Evolutionary conservation across 1,140 invertebrate genomes (phyloP).

Genomic region (Wasmannia auropunctata): DNA sequence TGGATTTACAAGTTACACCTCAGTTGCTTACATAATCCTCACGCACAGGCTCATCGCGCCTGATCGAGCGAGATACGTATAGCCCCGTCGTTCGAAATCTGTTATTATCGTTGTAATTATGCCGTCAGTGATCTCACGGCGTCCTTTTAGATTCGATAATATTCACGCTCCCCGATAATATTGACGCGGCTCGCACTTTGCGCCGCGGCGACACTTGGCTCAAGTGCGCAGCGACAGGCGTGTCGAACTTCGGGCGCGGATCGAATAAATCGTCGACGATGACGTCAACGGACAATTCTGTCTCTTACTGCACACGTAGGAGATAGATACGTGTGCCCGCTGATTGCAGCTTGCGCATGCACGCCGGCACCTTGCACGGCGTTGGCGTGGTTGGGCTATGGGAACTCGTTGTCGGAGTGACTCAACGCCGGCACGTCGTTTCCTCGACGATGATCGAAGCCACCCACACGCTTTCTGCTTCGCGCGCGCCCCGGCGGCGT

Average conservation of each 20-base stretch:
- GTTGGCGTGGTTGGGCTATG: constrained; percentile 24
- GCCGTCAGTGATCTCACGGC: neutral
- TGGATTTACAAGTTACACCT: neutral
- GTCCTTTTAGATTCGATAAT: neutral
- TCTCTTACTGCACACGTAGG: constrained; percentile 55
- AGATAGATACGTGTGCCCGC: constrained; percentile 54
- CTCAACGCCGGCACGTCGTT: constrained; percentile 59
- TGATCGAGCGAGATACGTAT: neutral
- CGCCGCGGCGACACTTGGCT: neutral
- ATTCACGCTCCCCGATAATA: neutral
- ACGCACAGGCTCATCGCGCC: neutral
- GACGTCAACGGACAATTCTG: constrained; percentile 71
- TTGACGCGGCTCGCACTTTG: neutral
- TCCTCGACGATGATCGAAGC: constrained; percentile 63
- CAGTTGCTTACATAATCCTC: neutral
- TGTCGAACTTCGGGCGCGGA: constrained; percentile 64
- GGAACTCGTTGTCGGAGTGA: constrained; percentile 50
- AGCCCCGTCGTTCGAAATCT: neutral
- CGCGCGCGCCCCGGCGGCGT: neutral
- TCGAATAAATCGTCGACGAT: constrained; percentile 69
- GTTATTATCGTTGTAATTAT: constrained; percentile 1
- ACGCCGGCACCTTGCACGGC: constrained; percentile 70
- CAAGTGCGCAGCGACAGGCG: constrained; percentile 21
- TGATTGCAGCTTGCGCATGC: constrained; percentile 61
- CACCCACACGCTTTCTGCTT: constrained; percentile 52